These are phyloP conservation scores for Ectropis crepuscularia DNA, from an alignment of 2,888 invertebrate genomes.

Conservation along the genomic window DNA sequence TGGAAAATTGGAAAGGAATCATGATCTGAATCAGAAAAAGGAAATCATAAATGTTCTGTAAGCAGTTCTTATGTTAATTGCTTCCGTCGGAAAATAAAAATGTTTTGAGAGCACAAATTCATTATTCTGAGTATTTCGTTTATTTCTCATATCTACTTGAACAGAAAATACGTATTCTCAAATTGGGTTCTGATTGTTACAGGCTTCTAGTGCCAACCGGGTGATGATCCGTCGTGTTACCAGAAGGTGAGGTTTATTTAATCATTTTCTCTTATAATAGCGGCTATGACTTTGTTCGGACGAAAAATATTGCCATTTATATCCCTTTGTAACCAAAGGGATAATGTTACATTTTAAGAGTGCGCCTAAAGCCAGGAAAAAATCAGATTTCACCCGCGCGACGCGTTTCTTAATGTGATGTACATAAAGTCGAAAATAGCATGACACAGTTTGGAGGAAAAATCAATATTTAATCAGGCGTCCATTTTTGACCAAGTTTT, in stretches of 20 bases:
- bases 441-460: no score
- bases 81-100: background rate
- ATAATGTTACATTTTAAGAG: no score
- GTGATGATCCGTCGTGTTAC: constrained; percentile 88
- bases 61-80: background rate
- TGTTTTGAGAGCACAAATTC: background rate
- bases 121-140: background rate
- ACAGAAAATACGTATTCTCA: background rate
- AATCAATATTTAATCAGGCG: no score
- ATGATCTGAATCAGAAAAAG: constrained; percentile 1
- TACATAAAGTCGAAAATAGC: no score
- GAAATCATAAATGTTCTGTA: no score
- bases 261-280: constrained; percentile 4
- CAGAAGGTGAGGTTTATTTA: constrained; percentile 81
- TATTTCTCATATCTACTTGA: background rate
- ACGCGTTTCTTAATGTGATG: no score
- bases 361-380: no score
- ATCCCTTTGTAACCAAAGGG: no score
- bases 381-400: no score
- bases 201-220: constrained; percentile 60
- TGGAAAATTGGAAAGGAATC: background rate
- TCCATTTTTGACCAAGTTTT: no score
- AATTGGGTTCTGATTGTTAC: constrained; percentile 43
- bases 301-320: no score
- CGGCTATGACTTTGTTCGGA: no score